Conservation (phyloP, 1,140 invertebrate species). For the Carcinoscorpius rotundicauda region DNA sequence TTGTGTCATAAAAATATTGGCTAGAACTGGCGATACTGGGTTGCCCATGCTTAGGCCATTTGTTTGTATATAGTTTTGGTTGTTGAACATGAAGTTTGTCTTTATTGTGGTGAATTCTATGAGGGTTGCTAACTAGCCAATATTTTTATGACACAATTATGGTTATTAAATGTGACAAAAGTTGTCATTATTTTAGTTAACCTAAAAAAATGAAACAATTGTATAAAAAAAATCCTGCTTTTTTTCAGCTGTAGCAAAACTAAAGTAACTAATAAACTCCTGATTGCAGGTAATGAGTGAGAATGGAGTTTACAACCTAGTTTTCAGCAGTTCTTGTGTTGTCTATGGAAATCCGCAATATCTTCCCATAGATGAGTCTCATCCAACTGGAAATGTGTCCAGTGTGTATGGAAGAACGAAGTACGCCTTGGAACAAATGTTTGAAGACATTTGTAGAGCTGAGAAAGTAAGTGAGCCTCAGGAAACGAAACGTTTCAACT, state of each 20-base stretch:
- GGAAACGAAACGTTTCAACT: slow-evolving; percentile 5
- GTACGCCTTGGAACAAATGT: slow-evolving; percentile 85
- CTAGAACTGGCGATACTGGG: too few species aligned
- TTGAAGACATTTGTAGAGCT: slow-evolving; percentile 60
- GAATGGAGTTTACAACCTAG: slow-evolving; percentile 51
- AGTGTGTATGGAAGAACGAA: slow-evolving; percentile 68
- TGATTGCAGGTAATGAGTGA: slow-evolving; percentile 58
- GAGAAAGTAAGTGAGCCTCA: slow-evolving; percentile 47
- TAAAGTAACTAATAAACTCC: neutral
- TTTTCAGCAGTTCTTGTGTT: slow-evolving; percentile 51
- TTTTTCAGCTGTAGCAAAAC: neutral
- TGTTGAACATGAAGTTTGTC: too few species aligned
- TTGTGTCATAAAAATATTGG: too few species aligned
- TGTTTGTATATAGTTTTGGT: too few species aligned
- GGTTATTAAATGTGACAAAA: too few species aligned
- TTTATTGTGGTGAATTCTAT: too few species aligned
- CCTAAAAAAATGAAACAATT: neutral
- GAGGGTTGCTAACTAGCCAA: too few species aligned
- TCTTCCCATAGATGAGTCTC: slow-evolving; percentile 43
- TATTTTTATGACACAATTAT: too few species aligned
- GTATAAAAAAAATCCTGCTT: slow-evolving; percentile 7
- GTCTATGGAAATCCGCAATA: slow-evolving; percentile 47
- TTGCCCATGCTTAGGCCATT: too few species aligned
- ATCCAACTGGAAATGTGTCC: slow-evolving; percentile 45
- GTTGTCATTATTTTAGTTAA: too few species aligned